These are phyloP conservation scores for Zoanthus sociatus DNA, from an alignment of 92 coral and sea anemone species.

Conservation along the genomic window DNA sequence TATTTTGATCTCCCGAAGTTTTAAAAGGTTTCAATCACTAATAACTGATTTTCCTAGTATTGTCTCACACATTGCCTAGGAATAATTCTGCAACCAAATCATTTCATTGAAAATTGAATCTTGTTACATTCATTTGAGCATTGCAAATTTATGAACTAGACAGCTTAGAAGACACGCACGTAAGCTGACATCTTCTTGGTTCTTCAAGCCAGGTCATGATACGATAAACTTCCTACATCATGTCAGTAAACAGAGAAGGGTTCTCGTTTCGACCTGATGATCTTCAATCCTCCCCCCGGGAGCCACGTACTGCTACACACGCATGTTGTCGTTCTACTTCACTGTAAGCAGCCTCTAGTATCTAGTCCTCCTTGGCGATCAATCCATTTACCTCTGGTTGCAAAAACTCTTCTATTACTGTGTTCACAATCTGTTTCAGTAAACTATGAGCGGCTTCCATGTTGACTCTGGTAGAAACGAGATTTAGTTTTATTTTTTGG, in stretches of 20 bases:
- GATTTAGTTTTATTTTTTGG: not conserved
- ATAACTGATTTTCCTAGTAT: not conserved
- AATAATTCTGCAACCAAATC: too few species aligned
- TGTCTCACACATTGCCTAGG: not conserved
- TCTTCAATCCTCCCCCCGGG: not conserved
- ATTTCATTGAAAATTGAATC: too few species aligned
- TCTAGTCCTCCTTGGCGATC: conserved; percentile 82
- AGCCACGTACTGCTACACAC: not conserved
- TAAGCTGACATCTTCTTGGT: too few species aligned
- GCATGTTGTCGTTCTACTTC: not conserved
- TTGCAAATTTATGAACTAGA: too few species aligned
- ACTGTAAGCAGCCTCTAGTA: not conserved
- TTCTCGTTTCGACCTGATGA: not conserved
- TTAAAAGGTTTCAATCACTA: not conserved
- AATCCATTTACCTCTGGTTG: conserved; percentile 88
- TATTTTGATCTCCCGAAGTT: not conserved
- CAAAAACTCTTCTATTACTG: conserved; percentile 77
- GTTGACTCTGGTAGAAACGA: conserved; percentile 68
- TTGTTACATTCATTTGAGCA: too few species aligned
- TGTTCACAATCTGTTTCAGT: conserved; percentile 72
- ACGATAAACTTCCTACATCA: not conserved
- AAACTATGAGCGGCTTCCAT: conserved; percentile 72
- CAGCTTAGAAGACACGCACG: too few species aligned
- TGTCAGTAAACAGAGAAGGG: not conserved
- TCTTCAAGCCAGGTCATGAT: not conserved